Evolutionary conservation across 2,797 vertebrate genomes (phyloP).

Genomic region (Hafferia zeledoni): DNA sequence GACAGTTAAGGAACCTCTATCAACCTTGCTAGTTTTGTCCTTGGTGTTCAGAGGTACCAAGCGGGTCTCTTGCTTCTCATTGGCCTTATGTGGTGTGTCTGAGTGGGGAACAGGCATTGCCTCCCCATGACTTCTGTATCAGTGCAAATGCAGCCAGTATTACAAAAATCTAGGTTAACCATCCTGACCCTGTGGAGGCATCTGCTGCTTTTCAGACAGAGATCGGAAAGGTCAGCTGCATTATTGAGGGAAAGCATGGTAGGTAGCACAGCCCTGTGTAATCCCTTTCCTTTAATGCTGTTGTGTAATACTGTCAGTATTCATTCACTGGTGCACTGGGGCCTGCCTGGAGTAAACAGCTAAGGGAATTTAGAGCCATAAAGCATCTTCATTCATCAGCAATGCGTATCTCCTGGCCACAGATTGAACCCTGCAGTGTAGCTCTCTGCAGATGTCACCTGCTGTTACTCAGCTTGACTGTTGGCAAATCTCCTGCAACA

Average conservation of each 20-base stretch:
- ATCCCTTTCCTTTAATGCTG: conserved; percentile 51
- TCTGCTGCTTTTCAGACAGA: conserved; percentile 28
- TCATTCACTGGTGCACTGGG: neutral
- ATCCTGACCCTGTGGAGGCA: neutral
- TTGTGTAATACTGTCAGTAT: conserved; percentile 55
- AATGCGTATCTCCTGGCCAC: conserved; percentile 1
- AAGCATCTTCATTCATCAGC: conserved; percentile 43
- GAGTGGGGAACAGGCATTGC: neutral
- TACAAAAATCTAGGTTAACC: conserved; percentile 9
- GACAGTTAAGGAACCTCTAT: neutral
- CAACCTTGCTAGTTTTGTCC: neutral
- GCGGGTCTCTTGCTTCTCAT: neutral
- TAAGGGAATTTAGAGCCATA: conserved; percentile 23
- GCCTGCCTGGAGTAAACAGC: conserved; percentile 12
- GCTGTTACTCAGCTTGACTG: neutral
- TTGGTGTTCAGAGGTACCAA: neutral
- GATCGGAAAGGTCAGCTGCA: conserved; percentile 20
- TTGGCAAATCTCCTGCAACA: neutral
- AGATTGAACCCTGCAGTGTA: neutral
- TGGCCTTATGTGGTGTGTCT: neutral
- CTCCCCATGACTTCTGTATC: neutral
- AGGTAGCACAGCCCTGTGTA: neutral
- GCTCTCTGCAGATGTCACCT: neutral
- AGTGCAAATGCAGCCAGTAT: neutral
- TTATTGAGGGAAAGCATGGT: neutral